Evolutionary conservation across 2,113 vertebrate genomes (phyloP), one percentile per base, ranked within the genome.

Genomic region (Athene cunicularia): DNA sequence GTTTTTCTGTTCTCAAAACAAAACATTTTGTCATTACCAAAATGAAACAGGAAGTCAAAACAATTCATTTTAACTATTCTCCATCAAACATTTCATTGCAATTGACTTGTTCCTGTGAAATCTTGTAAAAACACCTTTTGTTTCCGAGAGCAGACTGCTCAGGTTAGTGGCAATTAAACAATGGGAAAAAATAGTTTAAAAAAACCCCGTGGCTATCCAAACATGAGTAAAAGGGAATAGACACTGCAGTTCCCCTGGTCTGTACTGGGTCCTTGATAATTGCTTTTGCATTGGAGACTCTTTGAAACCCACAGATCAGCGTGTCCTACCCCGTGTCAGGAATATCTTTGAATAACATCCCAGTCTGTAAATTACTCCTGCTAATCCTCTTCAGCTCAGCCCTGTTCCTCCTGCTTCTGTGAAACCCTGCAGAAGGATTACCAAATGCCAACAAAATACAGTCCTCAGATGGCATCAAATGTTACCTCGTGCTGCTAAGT

Each of bases 311-410:
- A 50, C 49, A 52, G 76, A 64, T 20, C 83, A 49, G 19, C 16
- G 52, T 12, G 22, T 19, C 77, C 60, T 17, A 64, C 24, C 49
- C 73, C 10, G 4, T 26, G 53, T 73, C 60, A 82, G 62, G 70
- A 66, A 33, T 53, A 85, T 37, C 80, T 73, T 26, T 33, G 88
- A 95, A 14, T 72, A 35, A 81, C 66, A 70, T 84, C 70, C 83
- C 86, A 72, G 88, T 39, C 83, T 72, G 66, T 76, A 68, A 91
- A 89, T 91, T 23, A 33, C 80, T 90, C 49, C 86, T 59, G 66
- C 80, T 95, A 89, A 97, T 93, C 89, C 77, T 74, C 80, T 85
- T 58, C 86, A 94, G 80, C 58, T 94, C 93, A 93, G 70, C 58
- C 80, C 56, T 22, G 28, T 20, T 68, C 70, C 73, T 89, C 53